A percentile compares a stretch with the other conserved stretches of the same genome.
phyloP scores from a whole-genome alignment of 2,888 invertebrate genomes.

The Himalopsyche kuldschensis region DNA sequence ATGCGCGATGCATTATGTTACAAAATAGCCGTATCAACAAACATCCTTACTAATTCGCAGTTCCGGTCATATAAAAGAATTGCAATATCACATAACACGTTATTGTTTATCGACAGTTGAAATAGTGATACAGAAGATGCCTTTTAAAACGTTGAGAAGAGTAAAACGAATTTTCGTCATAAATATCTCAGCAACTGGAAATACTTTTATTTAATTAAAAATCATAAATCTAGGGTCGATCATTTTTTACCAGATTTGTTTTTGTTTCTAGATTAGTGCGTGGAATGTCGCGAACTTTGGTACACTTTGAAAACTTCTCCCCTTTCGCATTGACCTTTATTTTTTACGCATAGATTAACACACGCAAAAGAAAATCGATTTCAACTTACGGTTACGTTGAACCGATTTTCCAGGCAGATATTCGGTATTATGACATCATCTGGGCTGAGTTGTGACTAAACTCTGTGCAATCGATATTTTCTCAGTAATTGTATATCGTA shows the following conservation, averaged over 20 bases:
- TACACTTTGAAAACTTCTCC: not conserved
- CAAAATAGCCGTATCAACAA: not conserved
- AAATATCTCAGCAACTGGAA: too few species aligned
- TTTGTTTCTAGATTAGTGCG: not conserved
- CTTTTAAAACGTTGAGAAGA: too few species aligned
- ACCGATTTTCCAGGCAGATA: constrained; percentile 23
- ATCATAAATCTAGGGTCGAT: too few species aligned
- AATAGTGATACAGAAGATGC: too few species aligned
- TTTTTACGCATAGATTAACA: not conserved
- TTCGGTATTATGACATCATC: constrained; percentile 35
- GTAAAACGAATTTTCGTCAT: too few species aligned
- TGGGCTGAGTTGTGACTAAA: constrained; percentile 27
- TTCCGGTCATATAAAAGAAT: not conserved
- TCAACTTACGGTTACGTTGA: constrained; percentile 11
- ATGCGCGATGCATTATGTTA: not conserved
- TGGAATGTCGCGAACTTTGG: not conserved
- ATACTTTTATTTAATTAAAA: too few species aligned
- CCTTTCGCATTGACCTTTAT: not conserved
- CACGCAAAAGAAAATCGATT: not conserved
- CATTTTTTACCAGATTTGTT: not conserved
- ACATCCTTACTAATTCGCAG: not conserved
- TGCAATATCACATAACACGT: too few species aligned
- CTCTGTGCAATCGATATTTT: constrained; percentile 33
- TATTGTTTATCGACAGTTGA: too few species aligned
- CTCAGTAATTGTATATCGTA: constrained; percentile 24